Evolutionary conservation across 2,888 invertebrate species (phyloP).

Genomic region (Megastigmus dorsalis): DNA sequence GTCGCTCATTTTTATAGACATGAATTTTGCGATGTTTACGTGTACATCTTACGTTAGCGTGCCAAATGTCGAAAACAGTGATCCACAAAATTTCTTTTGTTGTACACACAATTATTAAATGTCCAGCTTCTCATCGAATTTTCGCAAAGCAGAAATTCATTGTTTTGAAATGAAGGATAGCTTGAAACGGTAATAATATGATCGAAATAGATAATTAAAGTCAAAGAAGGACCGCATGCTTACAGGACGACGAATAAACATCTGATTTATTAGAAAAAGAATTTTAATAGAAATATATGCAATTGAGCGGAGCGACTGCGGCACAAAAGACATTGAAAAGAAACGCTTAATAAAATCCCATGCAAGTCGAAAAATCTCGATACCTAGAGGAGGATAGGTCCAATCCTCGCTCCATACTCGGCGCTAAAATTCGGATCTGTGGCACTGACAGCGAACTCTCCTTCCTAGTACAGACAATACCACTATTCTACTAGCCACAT

Average conservation of each 20-base stretch:
- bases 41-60: too few relatives aligned
- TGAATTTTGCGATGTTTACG: too few relatives aligned
- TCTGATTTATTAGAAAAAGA: not conserved
- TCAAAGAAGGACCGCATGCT: constrained; percentile 1
- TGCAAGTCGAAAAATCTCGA: constrained; percentile 46
- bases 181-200: too few relatives aligned
- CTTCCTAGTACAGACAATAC: constrained; percentile 74
- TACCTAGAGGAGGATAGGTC: constrained; percentile 77
- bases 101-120: too few relatives aligned
- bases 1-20: too few relatives aligned
- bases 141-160: too few relatives aligned
- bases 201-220: too few relatives aligned
- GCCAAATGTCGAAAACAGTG: too few relatives aligned
- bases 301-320: constrained; percentile 1
- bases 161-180: too few relatives aligned
- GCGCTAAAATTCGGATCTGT: constrained; percentile 88
- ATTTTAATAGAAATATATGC: not conserved
- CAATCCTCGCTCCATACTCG: constrained; percentile 87
- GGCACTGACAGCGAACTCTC: constrained; percentile 85
- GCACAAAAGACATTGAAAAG: not conserved
- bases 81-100: too few relatives aligned
- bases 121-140: too few relatives aligned
- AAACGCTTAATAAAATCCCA: constrained; percentile 18
- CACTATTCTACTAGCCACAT: constrained; percentile 55
- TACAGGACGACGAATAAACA: not conserved